Evolutionary conservation across 2,113 vertebrate species (phyloP).

Genomic region (Speoplatyrhinus poulsoni): DNA sequence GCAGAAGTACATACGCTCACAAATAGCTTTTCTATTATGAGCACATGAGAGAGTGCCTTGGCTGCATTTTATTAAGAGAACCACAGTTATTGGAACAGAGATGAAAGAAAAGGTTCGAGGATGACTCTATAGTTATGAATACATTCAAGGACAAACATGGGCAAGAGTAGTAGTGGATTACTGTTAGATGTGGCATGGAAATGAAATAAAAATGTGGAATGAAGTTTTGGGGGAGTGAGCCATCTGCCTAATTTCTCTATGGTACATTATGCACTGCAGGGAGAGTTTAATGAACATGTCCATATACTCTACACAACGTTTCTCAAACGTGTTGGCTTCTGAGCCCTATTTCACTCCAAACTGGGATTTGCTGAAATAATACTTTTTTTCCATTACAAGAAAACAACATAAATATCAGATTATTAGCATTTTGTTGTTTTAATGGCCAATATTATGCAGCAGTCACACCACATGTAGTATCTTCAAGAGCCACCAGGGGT

Average conservation of each 20-base stretch:
- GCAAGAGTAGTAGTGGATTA: conserved; percentile 24
- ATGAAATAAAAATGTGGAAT: conserved; percentile 38
- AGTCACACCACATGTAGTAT: too few relatives aligned
- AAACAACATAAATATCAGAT: too few relatives aligned
- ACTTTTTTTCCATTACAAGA: too few relatives aligned
- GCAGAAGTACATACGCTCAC: not conserved
- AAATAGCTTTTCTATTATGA: not conserved
- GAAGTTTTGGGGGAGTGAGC: conserved; percentile 28
- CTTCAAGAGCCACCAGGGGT: too few relatives aligned
- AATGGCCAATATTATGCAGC: too few relatives aligned
- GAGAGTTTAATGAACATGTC: conserved; percentile 22
- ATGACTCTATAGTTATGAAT: conserved; percentile 11
- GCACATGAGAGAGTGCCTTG: not conserved
- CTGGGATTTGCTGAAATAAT: too few relatives aligned
- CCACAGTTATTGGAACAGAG: conserved; percentile 13
- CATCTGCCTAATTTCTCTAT: conserved; percentile 42
- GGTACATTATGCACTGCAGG: conserved; percentile 36
- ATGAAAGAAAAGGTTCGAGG: conserved; percentile 13
- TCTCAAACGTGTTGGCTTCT: too few relatives aligned
- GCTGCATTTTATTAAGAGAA: conserved; percentile 24
- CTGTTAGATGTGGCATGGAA: conserved; percentile 18
- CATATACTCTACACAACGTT: conserved; percentile 7
- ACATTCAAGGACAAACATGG: conserved; percentile 37
- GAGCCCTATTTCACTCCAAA: too few relatives aligned
- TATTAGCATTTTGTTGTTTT: too few relatives aligned